These are phyloP conservation scores for Adelphocoris suturalis DNA, from an alignment of 2,888 invertebrate species.

Conservation along the genomic window DNA sequence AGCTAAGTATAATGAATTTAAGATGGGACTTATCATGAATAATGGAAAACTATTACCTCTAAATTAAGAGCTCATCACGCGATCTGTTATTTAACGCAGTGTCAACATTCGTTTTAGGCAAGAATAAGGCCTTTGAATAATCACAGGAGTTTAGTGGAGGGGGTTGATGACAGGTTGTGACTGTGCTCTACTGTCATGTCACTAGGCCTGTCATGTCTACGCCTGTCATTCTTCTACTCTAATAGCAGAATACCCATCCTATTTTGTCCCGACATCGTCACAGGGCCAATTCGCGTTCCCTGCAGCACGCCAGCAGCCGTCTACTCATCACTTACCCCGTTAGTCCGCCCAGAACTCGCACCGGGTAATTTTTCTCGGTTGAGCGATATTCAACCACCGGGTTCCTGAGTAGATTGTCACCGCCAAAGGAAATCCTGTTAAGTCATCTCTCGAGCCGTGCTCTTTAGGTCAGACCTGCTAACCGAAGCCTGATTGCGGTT, in stretches of 20 bases:
- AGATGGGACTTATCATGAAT: no score
- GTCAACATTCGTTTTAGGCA: no score
- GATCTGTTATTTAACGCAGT: no score
- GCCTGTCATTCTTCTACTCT: constrained; percentile 18
- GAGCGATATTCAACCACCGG: constrained; percentile 16
- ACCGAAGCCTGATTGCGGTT: neutral
- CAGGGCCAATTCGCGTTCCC: neutral
- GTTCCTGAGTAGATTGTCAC: constrained; percentile 19
- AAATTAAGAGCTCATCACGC: no score
- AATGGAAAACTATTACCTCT: no score
- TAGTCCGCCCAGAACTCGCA: neutral
- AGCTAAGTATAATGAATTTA: no score
- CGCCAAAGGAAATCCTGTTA: neutral
- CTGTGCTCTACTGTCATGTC: neutral
- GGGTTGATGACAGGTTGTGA: neutral
- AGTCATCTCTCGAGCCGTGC: neutral
- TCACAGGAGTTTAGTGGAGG: neutral
- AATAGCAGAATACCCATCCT: constrained; percentile 24
- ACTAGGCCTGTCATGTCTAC: neutral
- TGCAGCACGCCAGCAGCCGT: neutral
- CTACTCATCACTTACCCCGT: constrained; percentile 27
- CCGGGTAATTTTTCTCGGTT: constrained; percentile 36
- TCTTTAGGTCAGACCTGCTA: constrained; percentile 1
- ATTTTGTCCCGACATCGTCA: neutral
- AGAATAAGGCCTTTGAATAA: no score